These are phyloP conservation scores for Ectemnius cavifrons DNA, from an alignment of 2,888 invertebrate genomes.

Conservation along the genomic window DNA sequence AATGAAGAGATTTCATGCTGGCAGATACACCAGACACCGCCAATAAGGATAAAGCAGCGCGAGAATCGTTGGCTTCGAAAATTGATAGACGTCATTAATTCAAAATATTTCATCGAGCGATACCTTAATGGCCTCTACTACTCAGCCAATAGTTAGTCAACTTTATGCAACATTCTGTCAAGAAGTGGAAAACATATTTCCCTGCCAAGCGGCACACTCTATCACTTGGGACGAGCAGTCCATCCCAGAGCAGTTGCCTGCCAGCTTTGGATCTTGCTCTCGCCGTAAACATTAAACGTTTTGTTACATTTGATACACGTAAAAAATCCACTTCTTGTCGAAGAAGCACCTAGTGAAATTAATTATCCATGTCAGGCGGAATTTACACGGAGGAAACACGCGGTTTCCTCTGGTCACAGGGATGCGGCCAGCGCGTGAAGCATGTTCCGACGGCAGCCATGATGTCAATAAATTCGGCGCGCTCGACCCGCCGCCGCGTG, in stretches of 20 bases:
- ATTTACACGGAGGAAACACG: not conserved
- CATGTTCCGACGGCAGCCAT: slow-evolving; percentile 69
- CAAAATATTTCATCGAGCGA: slow-evolving; percentile 44
- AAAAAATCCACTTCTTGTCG: not conserved
- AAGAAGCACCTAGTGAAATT: not conserved
- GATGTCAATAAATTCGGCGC: slow-evolving; percentile 47
- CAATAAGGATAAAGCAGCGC: not conserved
- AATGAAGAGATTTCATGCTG: not conserved
- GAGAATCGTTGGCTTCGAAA: slow-evolving; percentile 47
- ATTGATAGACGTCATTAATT: slow-evolving; percentile 56
- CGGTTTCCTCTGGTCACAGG: not conserved
- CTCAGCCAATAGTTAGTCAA: slow-evolving; percentile 46
- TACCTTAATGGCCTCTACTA: slow-evolving; percentile 43
- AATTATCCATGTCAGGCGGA: not conserved
- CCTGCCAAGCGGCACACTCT: slow-evolving; percentile 24
- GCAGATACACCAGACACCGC: not conserved
- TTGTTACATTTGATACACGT: not conserved
- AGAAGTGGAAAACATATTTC: slow-evolving; percentile 36
- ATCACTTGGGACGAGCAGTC: slow-evolving; percentile 24
- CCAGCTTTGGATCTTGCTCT: not conserved
- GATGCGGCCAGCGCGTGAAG: slow-evolving; percentile 27
- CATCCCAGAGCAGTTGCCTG: not conserved
- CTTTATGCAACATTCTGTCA: slow-evolving; percentile 45
- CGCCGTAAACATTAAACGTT: no score
- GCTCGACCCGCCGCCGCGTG: slow-evolving; percentile 58